Evolutionary conservation across 2,113 vertebrate genomes (phyloP).

Genomic region (Nannobrachium achirus): DNA sequence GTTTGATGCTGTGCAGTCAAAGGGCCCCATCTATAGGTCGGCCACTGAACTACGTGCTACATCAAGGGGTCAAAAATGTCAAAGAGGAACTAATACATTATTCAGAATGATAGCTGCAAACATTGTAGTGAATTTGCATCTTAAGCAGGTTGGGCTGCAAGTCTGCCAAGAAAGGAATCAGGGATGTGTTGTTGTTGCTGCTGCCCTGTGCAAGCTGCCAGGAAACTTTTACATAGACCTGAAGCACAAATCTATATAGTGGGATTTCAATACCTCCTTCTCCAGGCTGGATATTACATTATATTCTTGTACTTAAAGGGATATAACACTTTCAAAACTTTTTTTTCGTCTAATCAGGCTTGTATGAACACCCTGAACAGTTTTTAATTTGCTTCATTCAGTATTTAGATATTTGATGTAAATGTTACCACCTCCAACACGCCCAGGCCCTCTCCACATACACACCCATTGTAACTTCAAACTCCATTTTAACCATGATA

Average conservation of each 20-base stretch:
- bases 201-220: neutral
- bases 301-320: constrained; percentile 1
- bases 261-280: constrained; percentile 8
- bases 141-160: neutral
- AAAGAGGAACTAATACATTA: neutral
- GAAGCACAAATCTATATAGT: neutral
- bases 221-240: neutral
- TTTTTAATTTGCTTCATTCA: too few relatives aligned
- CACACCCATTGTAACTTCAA: too few relatives aligned
- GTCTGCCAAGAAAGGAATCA: neutral
- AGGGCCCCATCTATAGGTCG: constrained; percentile 61
- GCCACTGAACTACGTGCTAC: constrained; percentile 11
- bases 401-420: too few relatives aligned
- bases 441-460: too few relatives aligned
- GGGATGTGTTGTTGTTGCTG: neutral
- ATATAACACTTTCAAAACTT: constrained; percentile 54
- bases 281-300: neutral
- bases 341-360: too few relatives aligned
- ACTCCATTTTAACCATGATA: too few relatives aligned
- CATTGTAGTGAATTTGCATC: neutral
- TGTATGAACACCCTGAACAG: too few relatives aligned
- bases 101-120: neutral
- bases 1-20: constrained; percentile 37
- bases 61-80: constrained; percentile 41
- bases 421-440: too few relatives aligned